Evolutionary conservation across 2,888 invertebrate genomes (phyloP), one percentile per base, ranked within the genome.

Genomic region (Clanis bilineata): DNA sequence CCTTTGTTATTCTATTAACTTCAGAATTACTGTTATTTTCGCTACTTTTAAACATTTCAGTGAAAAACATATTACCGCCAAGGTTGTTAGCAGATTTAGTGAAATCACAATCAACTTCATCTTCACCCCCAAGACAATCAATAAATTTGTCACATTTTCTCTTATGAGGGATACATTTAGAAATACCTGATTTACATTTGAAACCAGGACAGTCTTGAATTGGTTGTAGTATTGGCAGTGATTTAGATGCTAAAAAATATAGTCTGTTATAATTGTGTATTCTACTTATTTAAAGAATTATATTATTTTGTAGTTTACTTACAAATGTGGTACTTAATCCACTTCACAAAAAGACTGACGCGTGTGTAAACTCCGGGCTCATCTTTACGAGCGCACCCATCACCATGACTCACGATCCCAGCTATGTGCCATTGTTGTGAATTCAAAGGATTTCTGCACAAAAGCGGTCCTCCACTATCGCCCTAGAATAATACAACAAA

Each of bases 361-460:
- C 95, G 93, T 0, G 97, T 96, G 74, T 97, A 97, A 54, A 95
- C 96, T 1, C 97, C 97, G 18, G 96, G 96, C 79, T 97, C 96
- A 63, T 94, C 93, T 57, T 95, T 94, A 66, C 96, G 93, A 21
- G 94, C 97, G 82, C 97, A 97, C 2, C 97, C 97, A 72, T 96
- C 95, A 23, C 97, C 97, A 76, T 97, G 97, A 75, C 97, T 97
- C 0, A 97, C 96, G 57, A 97, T 93, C 0, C 97, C 97, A 4
- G 95, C 96, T 63, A 97, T 90, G 78, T 96, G 97, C 95, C 96
- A 96, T 74, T 95, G 95, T 64, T 94, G 93, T 0, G 92, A 82
- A 73, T 94, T 93, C 61, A 92, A 88, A 43, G 95, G 94, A 83
- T 95, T 95, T 77, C 93, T 94, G 85, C 97, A 97, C 82, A 97